Evolutionary conservation across 2,888 invertebrate genomes (phyloP).

Genomic region (Teinopalpus imperialis): DNA sequence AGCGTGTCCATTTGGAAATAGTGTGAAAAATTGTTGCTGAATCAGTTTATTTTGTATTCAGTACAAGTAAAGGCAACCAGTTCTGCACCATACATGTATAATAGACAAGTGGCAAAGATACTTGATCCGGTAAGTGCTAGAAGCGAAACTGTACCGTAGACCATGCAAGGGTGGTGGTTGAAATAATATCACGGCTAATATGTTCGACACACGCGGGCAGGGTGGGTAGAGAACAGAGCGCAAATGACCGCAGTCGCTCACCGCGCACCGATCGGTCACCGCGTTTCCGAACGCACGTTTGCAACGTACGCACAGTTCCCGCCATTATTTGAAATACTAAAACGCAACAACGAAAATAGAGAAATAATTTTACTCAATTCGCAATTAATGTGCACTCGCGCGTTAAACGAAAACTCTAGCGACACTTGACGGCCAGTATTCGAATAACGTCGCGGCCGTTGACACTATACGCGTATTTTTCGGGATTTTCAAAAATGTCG

Average conservation of each 20-base stretch:
- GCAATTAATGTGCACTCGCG: constrained; percentile 65
- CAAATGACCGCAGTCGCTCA: constrained; percentile 68
- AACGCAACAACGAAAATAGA: constrained; percentile 43
- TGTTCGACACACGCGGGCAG: constrained; percentile 64
- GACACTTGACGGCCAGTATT: constrained; percentile 63
- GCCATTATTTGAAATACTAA: constrained; percentile 68
- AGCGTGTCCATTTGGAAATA: constrained; percentile 43
- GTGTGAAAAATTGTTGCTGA: constrained; percentile 50
- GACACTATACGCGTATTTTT: constrained; percentile 60
- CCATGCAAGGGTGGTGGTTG: constrained; percentile 44
- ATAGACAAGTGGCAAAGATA: constrained; percentile 33
- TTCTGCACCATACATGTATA: constrained; percentile 10
- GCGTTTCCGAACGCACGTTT: constrained; percentile 67
- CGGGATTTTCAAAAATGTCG: constrained; percentile 51
- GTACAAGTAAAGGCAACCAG: constrained; percentile 21
- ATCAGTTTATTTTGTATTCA: constrained; percentile 41
- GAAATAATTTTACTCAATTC: constrained; percentile 51
- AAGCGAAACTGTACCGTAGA: constrained; percentile 33
- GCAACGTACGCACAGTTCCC: constrained; percentile 72
- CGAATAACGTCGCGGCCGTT: constrained; percentile 71
- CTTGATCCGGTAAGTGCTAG: constrained; percentile 37
- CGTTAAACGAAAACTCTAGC: constrained; percentile 61
- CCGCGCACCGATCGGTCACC: constrained; percentile 69
- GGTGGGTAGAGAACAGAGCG: constrained; percentile 62
- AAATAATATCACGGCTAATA: constrained; percentile 62